phyloP scores from a whole-genome alignment of 2,797 vertebrate species.

The Anguilla pacifica region DNA sequence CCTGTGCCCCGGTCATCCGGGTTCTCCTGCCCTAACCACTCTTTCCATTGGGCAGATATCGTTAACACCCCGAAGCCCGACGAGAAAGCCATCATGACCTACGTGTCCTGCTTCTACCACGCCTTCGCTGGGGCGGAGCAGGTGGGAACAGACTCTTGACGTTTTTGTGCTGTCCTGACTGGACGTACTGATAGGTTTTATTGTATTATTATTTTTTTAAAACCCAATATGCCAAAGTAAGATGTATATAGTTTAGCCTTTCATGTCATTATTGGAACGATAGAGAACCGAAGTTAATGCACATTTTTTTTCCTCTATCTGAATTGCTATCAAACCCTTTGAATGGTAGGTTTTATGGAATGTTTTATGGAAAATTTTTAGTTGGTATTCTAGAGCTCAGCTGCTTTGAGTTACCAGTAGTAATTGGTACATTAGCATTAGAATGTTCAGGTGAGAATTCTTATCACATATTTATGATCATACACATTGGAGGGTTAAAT shows the following conservation, averaged over 20 bases:
- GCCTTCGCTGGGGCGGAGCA: conserved; percentile 75
- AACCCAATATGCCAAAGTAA: neutral
- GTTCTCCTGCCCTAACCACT: neutral
- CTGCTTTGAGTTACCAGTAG: no score
- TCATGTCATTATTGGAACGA: neutral
- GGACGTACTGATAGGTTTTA: neutral
- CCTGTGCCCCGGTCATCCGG: neutral
- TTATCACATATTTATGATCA: no score
- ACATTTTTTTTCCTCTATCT: neutral
- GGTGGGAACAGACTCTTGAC: conserved; percentile 48
- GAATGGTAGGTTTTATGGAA: no score
- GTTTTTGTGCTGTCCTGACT: neutral
- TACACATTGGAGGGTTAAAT: neutral
- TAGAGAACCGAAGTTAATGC: neutral
- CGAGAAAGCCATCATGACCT: conserved; percentile 79
- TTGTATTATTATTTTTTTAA: neutral
- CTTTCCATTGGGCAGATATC: conserved; percentile 60
- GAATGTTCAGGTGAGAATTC: no score
- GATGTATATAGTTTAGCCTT: no score
- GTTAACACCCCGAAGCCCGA: conserved; percentile 77
- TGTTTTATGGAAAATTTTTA: no score
- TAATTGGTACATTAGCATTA: no score
- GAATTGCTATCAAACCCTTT: neutral
- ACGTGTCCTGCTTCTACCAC: conserved; percentile 78
- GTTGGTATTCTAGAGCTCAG: no score